Percentiles rank a stretch among this genome's conserved stretches.
phyloP scores from a whole-genome alignment of 2,113 vertebrate species.

The Notarius quadriscutis region DNA sequence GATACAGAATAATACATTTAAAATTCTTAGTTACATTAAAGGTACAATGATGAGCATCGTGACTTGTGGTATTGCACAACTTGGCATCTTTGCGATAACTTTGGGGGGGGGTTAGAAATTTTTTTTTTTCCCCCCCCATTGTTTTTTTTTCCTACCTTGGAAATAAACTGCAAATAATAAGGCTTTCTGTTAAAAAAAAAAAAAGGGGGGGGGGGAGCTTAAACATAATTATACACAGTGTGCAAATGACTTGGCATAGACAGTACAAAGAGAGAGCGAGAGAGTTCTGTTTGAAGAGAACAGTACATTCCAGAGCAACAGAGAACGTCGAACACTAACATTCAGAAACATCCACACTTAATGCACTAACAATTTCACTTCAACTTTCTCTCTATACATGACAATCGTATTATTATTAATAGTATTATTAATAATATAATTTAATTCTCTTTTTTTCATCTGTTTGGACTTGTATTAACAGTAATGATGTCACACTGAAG shows the following conservation, averaged over 20 bases:
- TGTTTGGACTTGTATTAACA: slow-evolving; percentile 72
- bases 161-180: slow-evolving; percentile 73
- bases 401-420: slow-evolving; percentile 41
- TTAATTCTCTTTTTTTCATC: slow-evolving; percentile 50
- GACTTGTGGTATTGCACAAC: slow-evolving; percentile 85
- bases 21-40: slow-evolving; percentile 90
- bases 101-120: slow-evolving; percentile 58
- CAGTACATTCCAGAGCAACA: slow-evolving; percentile 55
- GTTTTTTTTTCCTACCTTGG: slow-evolving; percentile 44
- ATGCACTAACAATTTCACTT: slow-evolving; percentile 66
- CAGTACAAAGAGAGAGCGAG: slow-evolving; percentile 68
- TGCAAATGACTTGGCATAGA: slow-evolving; percentile 84
- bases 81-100: slow-evolving; percentile 78
- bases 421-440: slow-evolving; percentile 50
- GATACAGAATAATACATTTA: slow-evolving; percentile 86
- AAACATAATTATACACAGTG: slow-evolving; percentile 76
- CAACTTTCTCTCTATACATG: slow-evolving; percentile 65
- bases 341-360: slow-evolving; percentile 80
- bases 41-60: slow-evolving; percentile 86
- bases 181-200: slow-evolving; percentile 22
- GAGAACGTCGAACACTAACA: slow-evolving; percentile 64
- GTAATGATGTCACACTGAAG: slow-evolving; percentile 46
- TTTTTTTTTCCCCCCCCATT: not conserved
- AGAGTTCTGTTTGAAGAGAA: slow-evolving; percentile 75
- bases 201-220: slow-evolving; percentile 48